Percentiles rank a stretch among this genome's conserved stretches.
phyloP scores from a whole-genome alignment of 2,888 invertebrate species.

The Diarsia rubi region DNA sequence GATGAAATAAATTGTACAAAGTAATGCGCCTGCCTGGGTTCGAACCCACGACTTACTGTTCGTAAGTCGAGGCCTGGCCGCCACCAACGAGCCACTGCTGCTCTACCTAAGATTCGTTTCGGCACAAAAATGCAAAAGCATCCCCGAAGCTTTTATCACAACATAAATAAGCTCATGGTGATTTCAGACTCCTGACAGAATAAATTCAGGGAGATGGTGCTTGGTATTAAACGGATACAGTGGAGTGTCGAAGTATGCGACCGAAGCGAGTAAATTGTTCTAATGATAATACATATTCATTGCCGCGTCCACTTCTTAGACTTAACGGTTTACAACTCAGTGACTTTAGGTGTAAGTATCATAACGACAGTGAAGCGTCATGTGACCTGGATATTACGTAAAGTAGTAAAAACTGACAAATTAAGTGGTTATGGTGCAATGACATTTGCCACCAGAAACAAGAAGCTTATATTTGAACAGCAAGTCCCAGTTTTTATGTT shows the following conservation, averaged over 20 bases:
- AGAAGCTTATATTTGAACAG: constrained; percentile 10
- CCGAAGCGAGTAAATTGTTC: constrained; percentile 70
- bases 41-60: too few relatives aligned
- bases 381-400: constrained; percentile 36
- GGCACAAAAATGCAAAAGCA: neutral
- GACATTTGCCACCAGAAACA: constrained; percentile 13
- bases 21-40: too few relatives aligned
- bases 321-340: constrained; percentile 69
- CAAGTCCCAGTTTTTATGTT: neutral
- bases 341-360: constrained; percentile 59
- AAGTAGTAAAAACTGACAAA: constrained; percentile 25
- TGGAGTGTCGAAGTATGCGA: constrained; percentile 66
- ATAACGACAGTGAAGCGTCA: constrained; percentile 23
- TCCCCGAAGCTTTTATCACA: neutral
- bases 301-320: constrained; percentile 69
- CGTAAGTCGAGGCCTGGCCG: too few relatives aligned
- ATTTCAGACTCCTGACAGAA: constrained; percentile 5
- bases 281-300: constrained; percentile 75
- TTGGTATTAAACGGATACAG: constrained; percentile 62
- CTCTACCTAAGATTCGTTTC: too few relatives aligned
- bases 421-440: constrained; percentile 21
- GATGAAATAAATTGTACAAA: too few relatives aligned
- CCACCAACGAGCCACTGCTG: too few relatives aligned
- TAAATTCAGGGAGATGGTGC: constrained; percentile 27
- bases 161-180: neutral